Percentiles rank a stretch among this genome's conserved stretches.
phyloP scores from a whole-genome alignment of 2,113 vertebrate genomes.

The Rhinoderma darwinii region DNA sequence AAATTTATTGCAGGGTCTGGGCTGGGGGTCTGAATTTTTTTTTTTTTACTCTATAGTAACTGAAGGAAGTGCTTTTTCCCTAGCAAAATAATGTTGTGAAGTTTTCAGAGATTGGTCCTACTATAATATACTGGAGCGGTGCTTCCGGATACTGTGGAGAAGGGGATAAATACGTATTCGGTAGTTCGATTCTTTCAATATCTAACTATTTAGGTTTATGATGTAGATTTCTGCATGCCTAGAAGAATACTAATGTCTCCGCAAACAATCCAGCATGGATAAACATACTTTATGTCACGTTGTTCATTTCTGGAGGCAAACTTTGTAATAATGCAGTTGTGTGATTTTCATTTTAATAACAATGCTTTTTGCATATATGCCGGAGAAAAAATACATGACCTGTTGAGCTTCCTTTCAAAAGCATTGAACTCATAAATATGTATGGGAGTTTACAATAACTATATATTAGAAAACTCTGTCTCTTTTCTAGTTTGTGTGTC shows the following conservation, averaged over 20 bases:
- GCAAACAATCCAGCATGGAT: slow-evolving; percentile 5
- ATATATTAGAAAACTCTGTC: slow-evolving; percentile 24
- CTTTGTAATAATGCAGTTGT: slow-evolving; percentile 21
- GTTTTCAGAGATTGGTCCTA: background rate
- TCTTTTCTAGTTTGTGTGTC: slow-evolving; percentile 37
- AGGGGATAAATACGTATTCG: background rate
- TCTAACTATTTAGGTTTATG: background rate
- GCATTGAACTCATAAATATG: slow-evolving; percentile 36
- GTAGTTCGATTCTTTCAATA: background rate
- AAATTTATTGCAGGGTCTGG: too few species aligned
- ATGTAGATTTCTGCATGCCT: background rate
- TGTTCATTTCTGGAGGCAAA: slow-evolving; percentile 15
- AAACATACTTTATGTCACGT: slow-evolving; percentile 21
- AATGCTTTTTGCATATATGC: slow-evolving; percentile 26
- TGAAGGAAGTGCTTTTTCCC: too few species aligned
- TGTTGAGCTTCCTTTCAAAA: slow-evolving; percentile 38
- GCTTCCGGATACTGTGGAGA: background rate
- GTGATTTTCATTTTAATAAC: slow-evolving; percentile 48
- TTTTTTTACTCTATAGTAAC: too few species aligned
- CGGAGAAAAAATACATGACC: slow-evolving; percentile 5
- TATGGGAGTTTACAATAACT: slow-evolving; percentile 46
- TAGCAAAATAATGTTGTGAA: too few species aligned
- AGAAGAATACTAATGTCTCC: background rate
- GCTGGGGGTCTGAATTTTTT: too few species aligned
- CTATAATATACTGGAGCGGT: background rate